Percentiles rank a stretch among this genome's conserved stretches.
These are phyloP conservation scores for Eulemur macaco DNA, from an alignment of 2,113 vertebrate genomes.

Conservation along the genomic window DNA sequence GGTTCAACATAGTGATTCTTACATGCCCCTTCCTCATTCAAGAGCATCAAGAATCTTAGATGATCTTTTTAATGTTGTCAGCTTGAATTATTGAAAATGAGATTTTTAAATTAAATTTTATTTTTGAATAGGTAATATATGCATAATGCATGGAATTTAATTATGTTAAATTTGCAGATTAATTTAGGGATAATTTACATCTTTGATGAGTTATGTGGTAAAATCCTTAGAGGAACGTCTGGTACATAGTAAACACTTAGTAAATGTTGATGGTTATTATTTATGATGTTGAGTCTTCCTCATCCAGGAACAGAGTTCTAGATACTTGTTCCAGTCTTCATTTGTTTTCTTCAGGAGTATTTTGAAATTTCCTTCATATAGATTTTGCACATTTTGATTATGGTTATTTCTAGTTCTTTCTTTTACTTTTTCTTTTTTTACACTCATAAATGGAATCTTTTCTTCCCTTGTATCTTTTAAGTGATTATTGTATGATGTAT, in stretches of 20 bases:
- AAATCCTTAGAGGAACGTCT: neutral
- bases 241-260: conserved; percentile 14
- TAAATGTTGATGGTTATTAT: neutral
- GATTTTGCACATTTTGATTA: conserved; percentile 10
- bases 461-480: neutral
- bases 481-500: neutral
- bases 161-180: conserved; percentile 55
- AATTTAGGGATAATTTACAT: conserved; percentile 59
- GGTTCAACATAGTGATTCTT: neutral
- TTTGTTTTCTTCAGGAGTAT: conserved; percentile 2
- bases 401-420: neutral
- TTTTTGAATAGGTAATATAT: conserved; percentile 57
- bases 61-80: conserved; percentile 30
- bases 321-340: neutral
- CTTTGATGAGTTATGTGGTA: conserved; percentile 30
- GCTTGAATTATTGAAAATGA: conserved; percentile 56
- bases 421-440: neutral
- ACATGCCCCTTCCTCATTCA: neutral
- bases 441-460: conserved; percentile 20
- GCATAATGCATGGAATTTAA: conserved; percentile 59
- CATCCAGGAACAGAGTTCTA: neutral
- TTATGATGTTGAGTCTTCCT: neutral
- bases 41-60: neutral
- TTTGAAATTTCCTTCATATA: neutral
- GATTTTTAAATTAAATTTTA: conserved; percentile 62